phyloP scores from a whole-genome alignment of 2,113 vertebrate genomes.

The Lepisosteus osseus region DNA sequence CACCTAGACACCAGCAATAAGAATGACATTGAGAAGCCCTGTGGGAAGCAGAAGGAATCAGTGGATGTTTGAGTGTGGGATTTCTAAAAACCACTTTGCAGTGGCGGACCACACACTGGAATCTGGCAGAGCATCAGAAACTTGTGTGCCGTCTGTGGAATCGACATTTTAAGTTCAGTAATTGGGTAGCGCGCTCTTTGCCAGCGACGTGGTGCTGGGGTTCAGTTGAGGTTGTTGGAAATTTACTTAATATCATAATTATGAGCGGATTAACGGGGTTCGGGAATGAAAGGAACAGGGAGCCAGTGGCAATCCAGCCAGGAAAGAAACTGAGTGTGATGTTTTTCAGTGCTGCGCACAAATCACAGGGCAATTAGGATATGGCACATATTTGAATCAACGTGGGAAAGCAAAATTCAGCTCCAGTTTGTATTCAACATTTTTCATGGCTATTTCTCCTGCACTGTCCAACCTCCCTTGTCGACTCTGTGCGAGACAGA shows the following conservation, averaged over 20 bases:
- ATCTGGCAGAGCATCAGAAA: constrained; percentile 2
- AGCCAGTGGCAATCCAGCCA: constrained; percentile 4
- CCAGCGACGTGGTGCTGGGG: constrained; percentile 7
- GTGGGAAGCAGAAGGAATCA: constrained; percentile 15
- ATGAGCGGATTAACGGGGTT: constrained; percentile 18
- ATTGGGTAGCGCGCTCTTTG: constrained; percentile 12
- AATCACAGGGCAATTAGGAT: constrained; percentile 5
- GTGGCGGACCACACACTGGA: constrained; percentile 8
- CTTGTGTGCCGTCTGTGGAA: constrained; percentile 12
- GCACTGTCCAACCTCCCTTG: too few relatives aligned
- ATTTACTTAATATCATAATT: constrained; percentile 19
- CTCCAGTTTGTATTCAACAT: neutral
- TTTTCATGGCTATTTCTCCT: neutral
- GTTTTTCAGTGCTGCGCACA: constrained; percentile 4
- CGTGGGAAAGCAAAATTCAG: neutral
- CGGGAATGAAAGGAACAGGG: neutral
- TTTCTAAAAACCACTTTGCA: constrained; percentile 14
- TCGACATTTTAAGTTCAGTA: constrained; percentile 18
- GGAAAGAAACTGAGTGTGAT: constrained; percentile 5
- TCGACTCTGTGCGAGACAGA: too few relatives aligned
- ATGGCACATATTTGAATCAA: constrained; percentile 11
- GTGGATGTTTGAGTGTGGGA: constrained; percentile 11
- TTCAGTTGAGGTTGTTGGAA: constrained; percentile 15
- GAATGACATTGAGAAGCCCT: constrained; percentile 1
- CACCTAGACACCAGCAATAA: neutral